Base-by-base conservation (phyloP, 2,113 vertebrate genomes). In the Eidolon helvum region DNA sequence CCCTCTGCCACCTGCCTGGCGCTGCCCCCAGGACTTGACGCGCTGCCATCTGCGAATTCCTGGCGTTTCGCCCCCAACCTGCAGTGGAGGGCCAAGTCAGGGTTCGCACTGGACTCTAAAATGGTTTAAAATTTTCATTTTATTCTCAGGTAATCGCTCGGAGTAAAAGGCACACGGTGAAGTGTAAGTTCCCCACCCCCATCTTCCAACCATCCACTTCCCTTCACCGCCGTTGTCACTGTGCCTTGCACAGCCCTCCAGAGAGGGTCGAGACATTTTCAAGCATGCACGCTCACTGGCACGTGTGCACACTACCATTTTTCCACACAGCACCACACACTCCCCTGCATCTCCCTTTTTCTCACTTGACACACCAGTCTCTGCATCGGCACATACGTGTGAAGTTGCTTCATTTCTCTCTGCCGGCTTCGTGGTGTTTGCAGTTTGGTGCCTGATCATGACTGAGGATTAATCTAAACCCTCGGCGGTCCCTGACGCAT, bases 221-320 rank as follows among this genome's bases (percentile, higher is more conserved):
- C 74, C 71, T 24, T 22, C 33, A 4, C 11, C 8, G 33, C 12
- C 18, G 8, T 1, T 8, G 57, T 15, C 53, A 0, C 61, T 2
- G 24, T 28, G 3, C 87, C 78, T 21, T 3, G 10, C 7, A 0
- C 33, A 0, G 12, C 30, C 61, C 28, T 45, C 24, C 30, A 45
- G 75, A 28, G 55, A 2, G 1, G 15, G 10, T 35, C 21, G 22
- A 2, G 19, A 38, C 11, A 0, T 21, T 0, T 10, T 5, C 50
- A 10, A 0, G 30, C n/a, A 5, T 18, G 24, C 57, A 8, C 1
- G n/a, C 55, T 2, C 43, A 1, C 45, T 16, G 16, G 50, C 18
- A 8, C 1, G 1, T 21, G 18, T 45, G 26, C 50, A 24, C 1
- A 28, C 6, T 4, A 14, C 21, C 53, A 14, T 6, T 5, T 30